phyloP scores from a whole-genome alignment of 2,113 vertebrate species.

The Myanophis thanlyinensis region DNA sequence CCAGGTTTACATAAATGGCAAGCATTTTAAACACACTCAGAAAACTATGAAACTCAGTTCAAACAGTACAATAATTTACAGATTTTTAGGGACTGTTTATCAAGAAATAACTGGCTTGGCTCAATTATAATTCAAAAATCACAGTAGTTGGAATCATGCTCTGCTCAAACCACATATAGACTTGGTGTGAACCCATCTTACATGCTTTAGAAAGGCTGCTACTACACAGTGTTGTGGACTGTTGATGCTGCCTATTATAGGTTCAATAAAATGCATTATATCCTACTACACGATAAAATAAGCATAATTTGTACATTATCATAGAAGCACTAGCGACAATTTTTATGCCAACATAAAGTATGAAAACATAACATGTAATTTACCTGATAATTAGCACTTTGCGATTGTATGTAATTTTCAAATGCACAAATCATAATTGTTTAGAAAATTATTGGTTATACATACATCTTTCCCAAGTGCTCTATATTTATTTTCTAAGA shows the following conservation, averaged over 20 bases:
- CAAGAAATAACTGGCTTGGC: not conserved
- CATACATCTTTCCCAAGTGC: not conserved
- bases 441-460: not conserved
- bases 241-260: not conserved
- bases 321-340: not conserved
- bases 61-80: not conserved
- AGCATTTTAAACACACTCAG: not conserved
- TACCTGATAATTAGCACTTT: not conserved
- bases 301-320: not conserved
- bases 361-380: not conserved
- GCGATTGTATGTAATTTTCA: not conserved
- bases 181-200: not conserved
- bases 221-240: not conserved
- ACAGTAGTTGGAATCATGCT: not conserved
- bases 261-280: not conserved
- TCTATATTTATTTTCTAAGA: not conserved
- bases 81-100: not conserved
- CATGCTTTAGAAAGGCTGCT: not conserved
- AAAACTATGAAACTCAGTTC: not conserved
- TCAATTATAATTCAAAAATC: not conserved
- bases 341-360: not conserved
- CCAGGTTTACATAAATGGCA: not conserved
- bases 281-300: not conserved
- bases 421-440: not conserved
- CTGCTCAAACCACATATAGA: not conserved